Evolutionary conservation across 2,113 vertebrate species (phyloP).

Genomic region (Acanthisitta chloris): DNA sequence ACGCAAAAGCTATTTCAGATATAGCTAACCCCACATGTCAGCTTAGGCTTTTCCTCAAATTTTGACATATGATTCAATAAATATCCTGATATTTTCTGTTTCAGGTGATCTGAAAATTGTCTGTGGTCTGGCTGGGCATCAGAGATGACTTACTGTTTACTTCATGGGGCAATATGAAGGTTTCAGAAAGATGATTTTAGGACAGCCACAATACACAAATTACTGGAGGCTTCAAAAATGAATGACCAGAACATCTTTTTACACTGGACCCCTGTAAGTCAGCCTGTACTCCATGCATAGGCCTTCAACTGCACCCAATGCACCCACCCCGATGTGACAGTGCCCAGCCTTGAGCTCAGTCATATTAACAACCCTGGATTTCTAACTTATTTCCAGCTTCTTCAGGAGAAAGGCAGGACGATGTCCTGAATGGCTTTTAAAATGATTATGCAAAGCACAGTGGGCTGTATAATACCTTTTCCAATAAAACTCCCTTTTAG

Average conservation of each 20-base stretch:
- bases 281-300: not conserved
- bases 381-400: not conserved
- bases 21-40: not conserved
- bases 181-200: not conserved
- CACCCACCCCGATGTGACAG: fast-evolving
- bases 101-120: not conserved
- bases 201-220: not conserved
- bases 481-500: conserved; percentile 1
- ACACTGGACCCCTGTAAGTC: fast-evolving
- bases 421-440: not conserved
- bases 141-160: not conserved
- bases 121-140: not conserved
- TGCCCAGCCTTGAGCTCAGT: not conserved
- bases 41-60: not conserved
- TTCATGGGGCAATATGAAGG: not conserved
- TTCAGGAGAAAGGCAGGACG: not conserved
- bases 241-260: not conserved
- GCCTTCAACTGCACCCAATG: not conserved
- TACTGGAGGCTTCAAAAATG: not conserved
- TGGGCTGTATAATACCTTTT: not conserved
- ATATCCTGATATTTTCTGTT: not conserved
- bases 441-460: conserved; percentile 2
- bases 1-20: not conserved
- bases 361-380: not conserved
- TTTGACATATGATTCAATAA: not conserved